Percentiles rank a stretch among this genome's conserved stretches.
Conservation (phyloP, 2,888 invertebrate genomes). For the Cosmopolites sordidus region DNA sequence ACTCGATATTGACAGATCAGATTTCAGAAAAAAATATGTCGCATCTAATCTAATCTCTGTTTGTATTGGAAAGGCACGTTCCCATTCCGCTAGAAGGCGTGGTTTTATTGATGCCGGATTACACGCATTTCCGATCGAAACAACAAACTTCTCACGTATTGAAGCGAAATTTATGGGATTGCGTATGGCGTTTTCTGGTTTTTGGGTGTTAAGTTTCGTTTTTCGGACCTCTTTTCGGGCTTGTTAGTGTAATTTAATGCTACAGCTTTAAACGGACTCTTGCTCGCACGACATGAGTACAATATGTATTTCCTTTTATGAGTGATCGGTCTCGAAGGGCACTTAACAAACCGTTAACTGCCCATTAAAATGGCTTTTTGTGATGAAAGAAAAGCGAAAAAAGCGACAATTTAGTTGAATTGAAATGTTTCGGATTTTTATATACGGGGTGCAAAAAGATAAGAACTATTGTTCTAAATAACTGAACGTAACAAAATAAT, state of each 20-base stretch:
- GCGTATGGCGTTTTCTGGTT: constrained; percentile 1
- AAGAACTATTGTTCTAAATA: too few species aligned
- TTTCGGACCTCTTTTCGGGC: background rate
- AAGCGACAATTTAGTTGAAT: too few species aligned
- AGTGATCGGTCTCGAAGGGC: too few species aligned
- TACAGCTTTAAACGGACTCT: background rate
- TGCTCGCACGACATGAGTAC: too few species aligned
- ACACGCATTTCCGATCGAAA: constrained; percentile 29
- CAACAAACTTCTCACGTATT: constrained; percentile 28
- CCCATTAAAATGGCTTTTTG: too few species aligned
- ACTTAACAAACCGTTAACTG: too few species aligned
- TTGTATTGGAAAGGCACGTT: constrained; percentile 25
- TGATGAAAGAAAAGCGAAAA: too few species aligned
- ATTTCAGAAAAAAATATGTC: background rate
- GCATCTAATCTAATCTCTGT: constrained; percentile 17
- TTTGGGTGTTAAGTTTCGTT: background rate
- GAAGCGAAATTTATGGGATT: constrained; percentile 19
- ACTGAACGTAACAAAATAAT: too few species aligned
- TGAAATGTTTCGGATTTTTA: too few species aligned
- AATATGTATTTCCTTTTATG: too few species aligned
- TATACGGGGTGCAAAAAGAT: too few species aligned
- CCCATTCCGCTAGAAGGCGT: constrained; percentile 20
- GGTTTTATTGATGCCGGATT: constrained; percentile 23
- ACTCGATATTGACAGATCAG: too few species aligned
- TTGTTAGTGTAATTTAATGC: background rate